phyloP scores from a whole-genome alignment of 2,797 vertebrate species.

The Sylvilagus floridanus region DNA sequence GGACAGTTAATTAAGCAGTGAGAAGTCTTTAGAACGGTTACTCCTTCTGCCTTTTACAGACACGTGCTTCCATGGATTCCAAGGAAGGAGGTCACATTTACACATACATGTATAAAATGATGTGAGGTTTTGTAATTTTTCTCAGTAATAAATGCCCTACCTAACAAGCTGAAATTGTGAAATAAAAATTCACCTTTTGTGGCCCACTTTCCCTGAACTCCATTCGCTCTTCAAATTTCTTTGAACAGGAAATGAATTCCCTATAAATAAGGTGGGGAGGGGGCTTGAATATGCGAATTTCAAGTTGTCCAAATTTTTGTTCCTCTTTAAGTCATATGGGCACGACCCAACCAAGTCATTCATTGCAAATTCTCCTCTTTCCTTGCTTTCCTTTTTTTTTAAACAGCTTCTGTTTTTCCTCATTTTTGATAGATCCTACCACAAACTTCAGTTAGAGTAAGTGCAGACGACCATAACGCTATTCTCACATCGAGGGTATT shows the following conservation, averaged over 20 bases:
- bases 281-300: conserved; percentile 91
- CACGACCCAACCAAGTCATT: conserved; percentile 86
- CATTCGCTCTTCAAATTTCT: conserved; percentile 76
- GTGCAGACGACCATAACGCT: conserved; percentile 90
- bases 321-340: conserved; percentile 84
- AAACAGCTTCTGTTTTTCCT: conserved; percentile 86
- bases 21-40: conserved; percentile 88
- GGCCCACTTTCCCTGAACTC: conserved; percentile 67
- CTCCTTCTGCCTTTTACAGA: conserved; percentile 89
- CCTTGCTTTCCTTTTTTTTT: conserved; percentile 48
- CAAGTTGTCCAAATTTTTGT: conserved; percentile 83
- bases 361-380: conserved; percentile 85
- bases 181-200: conserved; percentile 81
- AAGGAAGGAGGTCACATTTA: conserved; percentile 86
- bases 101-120: conserved; percentile 68
- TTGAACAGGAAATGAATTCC: conserved; percentile 78
- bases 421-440: conserved; percentile 89
- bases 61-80: conserved; percentile 86
- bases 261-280: conserved; percentile 55
- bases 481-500: conserved; percentile 89
- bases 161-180: conserved; percentile 85
- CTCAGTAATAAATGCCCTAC: conserved; percentile 85
- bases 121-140: conserved; percentile 87
- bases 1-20: conserved; percentile 89
- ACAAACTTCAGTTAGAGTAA: conserved; percentile 90